Evolutionary conservation across 2,888 invertebrate species (phyloP), one percentile per base, ranked within the genome.

Genomic region (Torymus aiolomorphi): DNA sequence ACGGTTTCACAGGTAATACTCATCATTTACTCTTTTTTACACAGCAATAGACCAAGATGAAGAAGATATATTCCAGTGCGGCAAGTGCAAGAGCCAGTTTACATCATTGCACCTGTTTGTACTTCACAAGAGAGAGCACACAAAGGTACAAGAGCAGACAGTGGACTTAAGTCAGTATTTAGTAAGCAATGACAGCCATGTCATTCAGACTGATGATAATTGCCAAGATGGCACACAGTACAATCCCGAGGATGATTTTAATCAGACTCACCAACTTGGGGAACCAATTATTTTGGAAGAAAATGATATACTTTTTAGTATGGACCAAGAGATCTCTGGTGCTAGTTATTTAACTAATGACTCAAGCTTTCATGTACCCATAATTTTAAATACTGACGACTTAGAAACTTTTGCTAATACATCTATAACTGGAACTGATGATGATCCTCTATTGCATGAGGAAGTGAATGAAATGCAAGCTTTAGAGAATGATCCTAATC

Each of bases 41-140:
- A n/a, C 66, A 89, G 89, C 87, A 2, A 87, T 89, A 18, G 88
- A 89, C 83, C 89, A 90, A 80, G 93, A 93, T 84, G 93, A 94
- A 78, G 94, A 94, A 84, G 95, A 95, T 89, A 91, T 94, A 78
- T 94, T 94, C 88, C 94, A 94, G 83, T 95, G 95, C 89, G 95
- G 95, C 49, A 91, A 92, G 86, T 95, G 95, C 87, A 94, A 94
- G 88, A 92, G 92, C 81, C 93, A 93, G 84, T 95, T 93, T 86
- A 92, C 92, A 63, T 92, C 93, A 0, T 89, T 95, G 81, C 88
- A 92, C 76, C 85, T 91, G 77, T 95, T 94, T 88, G 87, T 94
- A 76, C 88, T 91, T 66, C 95, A 95, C 88, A 95, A 95, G 88
- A 91, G 91, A 76, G 89, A 90, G 54, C 90, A 91, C 72, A 83